phyloP scores from a whole-genome alignment of 2,797 vertebrate genomes.

The Chaetodon trifasciatus region DNA sequence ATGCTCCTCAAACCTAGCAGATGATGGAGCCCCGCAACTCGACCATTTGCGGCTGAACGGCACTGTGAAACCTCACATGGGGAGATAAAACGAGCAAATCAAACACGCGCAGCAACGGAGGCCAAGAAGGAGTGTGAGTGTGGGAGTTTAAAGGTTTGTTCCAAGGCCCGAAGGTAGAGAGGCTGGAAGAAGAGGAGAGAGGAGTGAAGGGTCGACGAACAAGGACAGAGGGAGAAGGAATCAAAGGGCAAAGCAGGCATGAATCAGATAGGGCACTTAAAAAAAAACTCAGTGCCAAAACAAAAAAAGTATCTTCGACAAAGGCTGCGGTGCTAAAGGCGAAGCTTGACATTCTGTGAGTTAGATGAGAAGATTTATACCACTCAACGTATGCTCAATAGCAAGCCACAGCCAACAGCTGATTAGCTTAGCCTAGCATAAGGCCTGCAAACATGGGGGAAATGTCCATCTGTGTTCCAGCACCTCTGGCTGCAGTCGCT shows the following conservation, averaged over 20 bases:
- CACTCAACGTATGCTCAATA: not conserved
- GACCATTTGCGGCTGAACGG: conserved; percentile 32
- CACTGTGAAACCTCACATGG: conserved; percentile 22
- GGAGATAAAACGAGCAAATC: conserved; percentile 42
- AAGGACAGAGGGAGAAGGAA: conserved; percentile 26
- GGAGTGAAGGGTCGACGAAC: conserved; percentile 11
- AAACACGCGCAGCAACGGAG: conserved; percentile 26
- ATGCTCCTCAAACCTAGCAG: conserved; percentile 35
- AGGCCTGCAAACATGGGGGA: not conserved
- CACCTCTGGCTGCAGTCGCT: not conserved
- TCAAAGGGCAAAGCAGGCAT: conserved; percentile 8
- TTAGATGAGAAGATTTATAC: not conserved
- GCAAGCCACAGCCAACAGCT: not conserved
- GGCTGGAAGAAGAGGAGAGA: conserved; percentile 20
- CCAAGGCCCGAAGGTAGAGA: conserved; percentile 53
- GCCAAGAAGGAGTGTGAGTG: conserved; percentile 46
- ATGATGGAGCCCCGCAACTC: conserved; percentile 11
- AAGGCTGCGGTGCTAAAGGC: conserved; percentile 4
- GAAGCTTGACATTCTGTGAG: not conserved
- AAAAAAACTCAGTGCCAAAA: conserved; percentile 22
- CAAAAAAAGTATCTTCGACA: conserved; percentile 10
- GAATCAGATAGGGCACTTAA: not conserved
- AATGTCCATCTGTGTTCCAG: not conserved
- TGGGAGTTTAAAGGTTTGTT: conserved; percentile 71
- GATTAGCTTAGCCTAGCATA: conserved; percentile 1